Base-by-base conservation (phyloP, 35 echinoderm and acorn worm genomes). In the Patiria miniata region DNA sequence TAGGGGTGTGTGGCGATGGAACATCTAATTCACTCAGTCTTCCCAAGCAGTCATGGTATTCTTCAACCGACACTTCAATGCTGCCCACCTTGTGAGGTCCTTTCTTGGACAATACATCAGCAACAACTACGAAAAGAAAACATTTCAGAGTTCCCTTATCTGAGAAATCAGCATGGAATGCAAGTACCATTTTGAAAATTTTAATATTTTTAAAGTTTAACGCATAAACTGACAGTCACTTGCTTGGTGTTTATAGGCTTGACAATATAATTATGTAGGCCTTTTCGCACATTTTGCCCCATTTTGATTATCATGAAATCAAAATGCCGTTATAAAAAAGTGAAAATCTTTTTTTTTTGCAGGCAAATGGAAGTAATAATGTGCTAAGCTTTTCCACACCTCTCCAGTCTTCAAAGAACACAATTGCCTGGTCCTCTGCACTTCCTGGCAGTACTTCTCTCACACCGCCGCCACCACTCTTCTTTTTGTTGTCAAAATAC, bases 401-500 rank as follows among this genome's bases (percentile, higher is more conserved):
- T 37, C 19, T 40, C 28, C 40, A 89, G 61, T 89, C 33, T 83
- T 83, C 80, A 77, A 89, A 89, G 30, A 69, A 81, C 19, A 89
- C 79, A 30, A 50, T 89, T 44, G 56, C 87, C 33, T 68, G 40
- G 10, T 39, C 29, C 1, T 61, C 39, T 28, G 16, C 42, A 19
- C 39, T 22, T 60, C 81, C 40, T 4, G 81, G 51, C 4, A 68
- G 8, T 33, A 89, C 39, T 2, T 89, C 87, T 42, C 60, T 37
- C 22, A 89, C 79, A 47, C 19, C 16, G 29, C 87, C 59, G 32
- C 87, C 87, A 38, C 87, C 87, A 83, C 87, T 89, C 73, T 60
- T 81, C 36, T 44, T 26, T 22, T 50, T 36, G 65, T 77, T 89
- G 30, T 89, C 87, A 76, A 89, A 89, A 55, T 89, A 89, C 57